Evolutionary conservation across 2,888 invertebrate genomes (phyloP).

Genomic region (Spodoptera exigua): DNA sequence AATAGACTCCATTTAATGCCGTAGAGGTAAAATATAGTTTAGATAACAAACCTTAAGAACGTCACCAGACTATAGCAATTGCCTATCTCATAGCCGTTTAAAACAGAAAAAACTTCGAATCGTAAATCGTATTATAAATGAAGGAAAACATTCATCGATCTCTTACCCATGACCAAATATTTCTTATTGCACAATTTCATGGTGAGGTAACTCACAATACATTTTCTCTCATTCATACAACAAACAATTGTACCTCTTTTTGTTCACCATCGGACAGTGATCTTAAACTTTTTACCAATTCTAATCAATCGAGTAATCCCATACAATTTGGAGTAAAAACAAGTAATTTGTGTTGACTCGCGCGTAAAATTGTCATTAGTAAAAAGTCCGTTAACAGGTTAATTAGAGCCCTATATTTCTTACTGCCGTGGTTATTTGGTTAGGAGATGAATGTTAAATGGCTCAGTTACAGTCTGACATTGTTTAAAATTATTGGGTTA

Average conservation of each 20-base stretch:
- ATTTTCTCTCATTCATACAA: conserved; percentile 45
- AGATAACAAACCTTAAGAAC: no score
- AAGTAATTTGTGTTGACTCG: conserved; percentile 77
- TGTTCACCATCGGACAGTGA: conserved; percentile 30
- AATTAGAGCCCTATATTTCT: conserved; percentile 73
- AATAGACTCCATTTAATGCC: no score
- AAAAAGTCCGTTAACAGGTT: conserved; percentile 72
- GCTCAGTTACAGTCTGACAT: conserved; percentile 23
- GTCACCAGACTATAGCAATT: no score
- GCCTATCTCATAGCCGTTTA: no score
- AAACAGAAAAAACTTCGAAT: no score
- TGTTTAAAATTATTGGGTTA: conserved; percentile 38
- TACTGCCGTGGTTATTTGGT: conserved; percentile 55
- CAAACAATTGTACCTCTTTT: conserved; percentile 53
- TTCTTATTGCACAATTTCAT: conserved; percentile 33
- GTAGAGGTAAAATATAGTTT: no score
- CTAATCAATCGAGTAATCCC: conserved; percentile 51
- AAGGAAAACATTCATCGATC: conserved; percentile 4
- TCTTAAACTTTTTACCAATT: conserved; percentile 42
- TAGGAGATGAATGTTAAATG: conserved; percentile 44
- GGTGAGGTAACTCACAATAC: conserved; percentile 18
- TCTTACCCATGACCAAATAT: conserved; percentile 21
- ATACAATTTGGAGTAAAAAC: conserved; percentile 57
- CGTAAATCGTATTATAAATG: no score
- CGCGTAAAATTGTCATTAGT: conserved; percentile 80